These are phyloP conservation scores for Megalopta genalis DNA, from an alignment of 1,140 invertebrate genomes.

Conservation along the genomic window DNA sequence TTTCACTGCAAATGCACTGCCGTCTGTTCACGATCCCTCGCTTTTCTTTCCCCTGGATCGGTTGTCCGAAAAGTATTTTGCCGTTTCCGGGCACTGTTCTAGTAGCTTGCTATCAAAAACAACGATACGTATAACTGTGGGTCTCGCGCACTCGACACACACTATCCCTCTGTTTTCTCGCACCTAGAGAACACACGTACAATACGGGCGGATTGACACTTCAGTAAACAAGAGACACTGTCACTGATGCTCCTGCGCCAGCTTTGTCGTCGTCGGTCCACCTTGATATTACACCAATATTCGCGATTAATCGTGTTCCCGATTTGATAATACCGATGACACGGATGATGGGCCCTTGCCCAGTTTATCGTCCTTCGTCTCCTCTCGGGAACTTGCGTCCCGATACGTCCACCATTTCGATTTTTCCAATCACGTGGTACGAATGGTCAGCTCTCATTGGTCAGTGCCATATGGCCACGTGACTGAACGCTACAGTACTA, in stretches of 20 bases:
- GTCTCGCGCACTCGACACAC: constrained; percentile 31
- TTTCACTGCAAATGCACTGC: constrained; percentile 42
- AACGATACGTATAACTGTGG: constrained; percentile 22
- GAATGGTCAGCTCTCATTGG: constrained; percentile 39
- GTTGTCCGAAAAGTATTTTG: not conserved
- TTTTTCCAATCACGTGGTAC: constrained; percentile 74
- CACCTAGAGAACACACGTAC: constrained; percentile 56
- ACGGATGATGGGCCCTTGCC: constrained; percentile 67
- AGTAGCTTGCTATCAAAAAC: constrained; percentile 19
- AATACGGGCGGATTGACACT: constrained; percentile 67
- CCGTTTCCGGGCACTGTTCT: not conserved
- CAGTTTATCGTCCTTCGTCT: constrained; percentile 77
- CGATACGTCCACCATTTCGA: constrained; percentile 78
- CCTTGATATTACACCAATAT: constrained; percentile 19
- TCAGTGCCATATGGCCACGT: constrained; percentile 33
- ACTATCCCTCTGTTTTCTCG: constrained; percentile 44
- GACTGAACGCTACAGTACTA: constrained; percentile 37
- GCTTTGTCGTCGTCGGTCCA: not conserved
- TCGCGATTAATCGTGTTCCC: constrained; percentile 12
- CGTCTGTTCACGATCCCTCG: constrained; percentile 37
- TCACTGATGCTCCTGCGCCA: constrained; percentile 33
- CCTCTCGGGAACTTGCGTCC: constrained; percentile 75
- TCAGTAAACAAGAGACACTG: constrained; percentile 57
- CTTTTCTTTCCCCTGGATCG: not conserved
- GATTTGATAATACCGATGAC: constrained; percentile 56